Percentiles rank a stretch among this genome's conserved stretches.
Evolutionary conservation across 2,113 vertebrate species (phyloP).

Genomic region (Vulpes ferrilata): DNA sequence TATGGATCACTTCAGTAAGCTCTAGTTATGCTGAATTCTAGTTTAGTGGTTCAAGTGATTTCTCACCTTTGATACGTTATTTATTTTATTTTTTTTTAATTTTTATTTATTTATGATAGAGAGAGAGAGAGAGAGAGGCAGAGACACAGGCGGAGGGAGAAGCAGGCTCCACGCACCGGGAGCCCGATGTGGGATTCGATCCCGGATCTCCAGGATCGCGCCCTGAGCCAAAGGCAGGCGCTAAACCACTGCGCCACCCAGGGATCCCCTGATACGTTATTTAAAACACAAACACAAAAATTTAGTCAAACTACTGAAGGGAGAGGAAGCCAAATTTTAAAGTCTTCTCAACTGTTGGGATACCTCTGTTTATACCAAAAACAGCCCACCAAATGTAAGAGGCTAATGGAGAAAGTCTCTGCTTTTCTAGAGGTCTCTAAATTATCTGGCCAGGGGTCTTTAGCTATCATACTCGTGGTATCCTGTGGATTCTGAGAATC

Average conservation of each 20-base stretch:
- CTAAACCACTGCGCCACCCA: no score
- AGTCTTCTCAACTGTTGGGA: background rate
- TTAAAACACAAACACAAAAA: background rate
- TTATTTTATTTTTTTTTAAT: no score
- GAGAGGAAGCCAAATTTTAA: background rate
- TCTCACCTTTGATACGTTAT: conserved; percentile 15
- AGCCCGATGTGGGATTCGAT: no score
- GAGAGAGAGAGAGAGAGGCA: no score
- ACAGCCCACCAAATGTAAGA: conserved; percentile 35
- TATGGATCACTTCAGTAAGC: background rate
- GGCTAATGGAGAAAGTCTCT: conserved; percentile 23
- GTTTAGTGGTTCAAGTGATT: background rate
- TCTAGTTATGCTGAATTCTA: background rate
- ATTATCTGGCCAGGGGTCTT: conserved; percentile 47
- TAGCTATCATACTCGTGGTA: conserved; percentile 28
- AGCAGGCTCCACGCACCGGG: no score
- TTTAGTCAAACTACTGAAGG: conserved; percentile 26
- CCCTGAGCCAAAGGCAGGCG: no score
- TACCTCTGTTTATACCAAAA: background rate
- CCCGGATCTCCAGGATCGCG: no score
- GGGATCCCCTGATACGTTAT: no score
- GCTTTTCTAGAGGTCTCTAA: conserved; percentile 24
- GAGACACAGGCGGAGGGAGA: no score
- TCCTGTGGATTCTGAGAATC: conserved; percentile 45
- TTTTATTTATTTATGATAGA: no score